phyloP scores from a whole-genome alignment of 2,888 invertebrate genomes.

The Monochamus alternatus region DNA sequence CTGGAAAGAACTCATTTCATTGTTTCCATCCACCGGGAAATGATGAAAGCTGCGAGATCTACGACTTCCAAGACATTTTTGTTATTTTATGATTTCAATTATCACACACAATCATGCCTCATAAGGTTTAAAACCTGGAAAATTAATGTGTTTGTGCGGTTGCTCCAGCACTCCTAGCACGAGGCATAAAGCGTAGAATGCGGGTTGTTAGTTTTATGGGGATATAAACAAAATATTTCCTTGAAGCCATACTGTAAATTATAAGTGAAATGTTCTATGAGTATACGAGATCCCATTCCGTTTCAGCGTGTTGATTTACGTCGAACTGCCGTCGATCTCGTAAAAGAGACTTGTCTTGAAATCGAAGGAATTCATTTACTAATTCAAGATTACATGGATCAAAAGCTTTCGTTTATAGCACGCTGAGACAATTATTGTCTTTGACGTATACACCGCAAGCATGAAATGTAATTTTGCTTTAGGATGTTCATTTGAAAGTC shows the following conservation, averaged over 20 bases:
- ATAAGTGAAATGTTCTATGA: conserved; percentile 14
- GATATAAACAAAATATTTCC: conserved; percentile 33
- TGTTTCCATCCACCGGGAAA: too few species aligned
- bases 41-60: too few species aligned
- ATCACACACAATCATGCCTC: neutral
- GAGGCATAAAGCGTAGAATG: conserved; percentile 7
- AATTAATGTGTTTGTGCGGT: neutral
- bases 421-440: too few species aligned
- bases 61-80: neutral
- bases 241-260: conserved; percentile 1
- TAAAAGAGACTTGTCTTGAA: conserved; percentile 4
- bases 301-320: conserved; percentile 6
- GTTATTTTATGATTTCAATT: neutral
- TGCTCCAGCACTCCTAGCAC: neutral
- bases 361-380: neutral
- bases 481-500: too few species aligned
- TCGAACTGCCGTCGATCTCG: neutral
- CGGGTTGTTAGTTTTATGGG: conserved; percentile 32
- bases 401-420: neutral
- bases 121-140: neutral
- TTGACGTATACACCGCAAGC: too few species aligned
- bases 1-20: too few species aligned
- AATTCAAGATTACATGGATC: neutral
- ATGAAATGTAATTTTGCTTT: too few species aligned
- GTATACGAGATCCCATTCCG: conserved; percentile 1